Conservation (phyloP, 35 echinoderm and acorn worm genomes). For the Diadema setosum region DNA sequence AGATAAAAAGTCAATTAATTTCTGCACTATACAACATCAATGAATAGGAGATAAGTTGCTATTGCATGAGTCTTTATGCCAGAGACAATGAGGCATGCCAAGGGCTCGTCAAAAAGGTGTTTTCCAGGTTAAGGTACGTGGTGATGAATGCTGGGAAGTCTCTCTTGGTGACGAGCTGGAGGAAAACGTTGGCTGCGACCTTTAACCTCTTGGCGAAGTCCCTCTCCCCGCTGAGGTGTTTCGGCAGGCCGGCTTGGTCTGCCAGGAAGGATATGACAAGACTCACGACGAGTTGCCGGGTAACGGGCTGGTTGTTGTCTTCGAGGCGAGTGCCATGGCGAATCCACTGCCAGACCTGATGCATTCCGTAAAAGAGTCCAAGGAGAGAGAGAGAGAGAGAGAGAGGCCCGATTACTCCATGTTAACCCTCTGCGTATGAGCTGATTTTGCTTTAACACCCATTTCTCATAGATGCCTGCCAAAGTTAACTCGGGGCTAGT, state of each 20-base stretch:
- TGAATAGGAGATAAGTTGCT: too few relatives aligned
- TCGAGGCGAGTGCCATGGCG: slow-evolving; percentile 43
- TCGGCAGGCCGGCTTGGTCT: background rate
- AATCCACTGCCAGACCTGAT: slow-evolving; percentile 72
- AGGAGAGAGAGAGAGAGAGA: background rate
- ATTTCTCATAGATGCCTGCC: too few relatives aligned
- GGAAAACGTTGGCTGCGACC: slow-evolving; percentile 35
- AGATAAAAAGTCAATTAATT: too few relatives aligned
- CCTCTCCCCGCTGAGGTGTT: background rate
- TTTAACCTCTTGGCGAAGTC: background rate
- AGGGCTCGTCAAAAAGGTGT: slow-evolving; percentile 9
- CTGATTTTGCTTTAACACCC: too few relatives aligned
- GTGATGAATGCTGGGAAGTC: slow-evolving; percentile 69
- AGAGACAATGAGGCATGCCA: too few relatives aligned
- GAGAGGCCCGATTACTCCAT: too few relatives aligned
- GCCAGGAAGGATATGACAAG: slow-evolving; percentile 10
- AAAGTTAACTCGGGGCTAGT: too few relatives aligned
- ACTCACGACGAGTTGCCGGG: background rate
- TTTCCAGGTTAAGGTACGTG: slow-evolving; percentile 36
- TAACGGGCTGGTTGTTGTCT: slow-evolving; percentile 30
- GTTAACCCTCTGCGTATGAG: too few relatives aligned
- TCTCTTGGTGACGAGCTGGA: slow-evolving; percentile 21
- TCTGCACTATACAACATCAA: too few relatives aligned
- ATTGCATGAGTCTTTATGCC: too few relatives aligned
- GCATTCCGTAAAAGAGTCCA: background rate